Conservation (phyloP, 2,113 vertebrate species). For the Scartelaos histophorus region DNA sequence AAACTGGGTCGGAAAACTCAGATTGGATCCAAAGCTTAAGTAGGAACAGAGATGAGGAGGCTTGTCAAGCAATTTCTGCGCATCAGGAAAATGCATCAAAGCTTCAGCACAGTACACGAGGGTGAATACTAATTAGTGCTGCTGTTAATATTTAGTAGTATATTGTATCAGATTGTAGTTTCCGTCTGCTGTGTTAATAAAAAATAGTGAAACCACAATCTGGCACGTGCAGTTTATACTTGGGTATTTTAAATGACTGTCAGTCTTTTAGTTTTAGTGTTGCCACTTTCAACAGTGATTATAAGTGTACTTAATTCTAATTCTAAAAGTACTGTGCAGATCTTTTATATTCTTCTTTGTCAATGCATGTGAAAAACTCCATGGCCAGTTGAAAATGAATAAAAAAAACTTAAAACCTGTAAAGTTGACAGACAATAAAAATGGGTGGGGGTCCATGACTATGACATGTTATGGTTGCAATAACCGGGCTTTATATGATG, state of each 20-base stretch:
- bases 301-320: not conserved
- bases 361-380: constrained; percentile 13
- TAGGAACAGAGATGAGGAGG: constrained; percentile 73
- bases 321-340: constrained; percentile 24
- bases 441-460: constrained; percentile 11
- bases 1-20: constrained; percentile 73
- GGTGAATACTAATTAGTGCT: not conserved
- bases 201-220: not conserved
- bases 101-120: constrained; percentile 14
- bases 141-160: not conserved
- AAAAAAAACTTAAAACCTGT: constrained; percentile 16
- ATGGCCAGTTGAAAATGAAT: constrained; percentile 49
- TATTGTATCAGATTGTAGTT: not conserved
- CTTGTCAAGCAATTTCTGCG: constrained; percentile 58
- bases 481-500: constrained; percentile 13
- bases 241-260: not conserved
- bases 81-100: constrained; percentile 68
- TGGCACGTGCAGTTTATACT: not conserved
- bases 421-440: constrained; percentile 23
- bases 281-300: not conserved
- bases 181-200: not conserved
- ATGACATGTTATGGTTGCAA: constrained; percentile 53
- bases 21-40: constrained; percentile 69
- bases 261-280: not conserved
- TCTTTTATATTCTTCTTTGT: constrained; percentile 18